Evolutionary conservation across 2,888 invertebrate species (phyloP).

Genomic region (Nysson spinosus): DNA sequence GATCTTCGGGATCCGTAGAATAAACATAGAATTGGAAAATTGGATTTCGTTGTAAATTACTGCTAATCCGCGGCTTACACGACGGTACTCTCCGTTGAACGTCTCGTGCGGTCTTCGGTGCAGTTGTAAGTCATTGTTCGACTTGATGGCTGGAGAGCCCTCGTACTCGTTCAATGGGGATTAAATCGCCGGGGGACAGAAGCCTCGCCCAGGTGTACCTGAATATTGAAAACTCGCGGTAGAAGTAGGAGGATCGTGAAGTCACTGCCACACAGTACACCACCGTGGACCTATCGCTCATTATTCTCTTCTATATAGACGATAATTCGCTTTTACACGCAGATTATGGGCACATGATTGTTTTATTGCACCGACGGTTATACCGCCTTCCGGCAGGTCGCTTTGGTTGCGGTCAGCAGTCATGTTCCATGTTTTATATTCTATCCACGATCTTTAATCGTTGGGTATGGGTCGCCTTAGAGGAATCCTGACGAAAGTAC

Average conservation of each 20-base stretch:
- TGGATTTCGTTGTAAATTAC: conserved; percentile 69
- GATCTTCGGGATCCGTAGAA: conserved; percentile 39
- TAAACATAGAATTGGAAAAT: conserved; percentile 61
- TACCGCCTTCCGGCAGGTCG: conserved; percentile 12
- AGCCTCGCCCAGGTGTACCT: conserved; percentile 27
- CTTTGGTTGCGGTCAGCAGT: conserved; percentile 9
- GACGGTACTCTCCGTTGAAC: conserved; percentile 31
- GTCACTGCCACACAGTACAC: conserved; percentile 5
- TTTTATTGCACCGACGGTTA: conserved; percentile 55
- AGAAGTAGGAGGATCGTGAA: conserved; percentile 13
- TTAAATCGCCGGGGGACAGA: conserved; percentile 32
- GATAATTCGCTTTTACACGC: conserved; percentile 66
- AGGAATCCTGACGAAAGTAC: too few relatives aligned
- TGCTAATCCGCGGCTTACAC: conserved; percentile 65
- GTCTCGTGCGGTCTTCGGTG: conserved; percentile 15
- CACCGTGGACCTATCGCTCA: conserved; percentile 11
- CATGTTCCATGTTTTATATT: too few relatives aligned
- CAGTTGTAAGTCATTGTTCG: conserved; percentile 56
- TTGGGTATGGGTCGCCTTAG: too few relatives aligned
- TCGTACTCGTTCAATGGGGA: conserved; percentile 45
- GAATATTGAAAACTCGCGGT: conserved; percentile 17
- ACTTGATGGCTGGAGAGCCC: conserved; percentile 8
- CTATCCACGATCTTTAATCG: too few relatives aligned
- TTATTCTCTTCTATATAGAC: conserved; percentile 31
- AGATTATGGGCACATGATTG: conserved; percentile 64